A percentile compares a stretch with the other conserved stretches of the same genome.
These are phyloP conservation scores for Balanococcus diminutus DNA, from an alignment of 2,888 invertebrate genomes.

Conservation along the genomic window DNA sequence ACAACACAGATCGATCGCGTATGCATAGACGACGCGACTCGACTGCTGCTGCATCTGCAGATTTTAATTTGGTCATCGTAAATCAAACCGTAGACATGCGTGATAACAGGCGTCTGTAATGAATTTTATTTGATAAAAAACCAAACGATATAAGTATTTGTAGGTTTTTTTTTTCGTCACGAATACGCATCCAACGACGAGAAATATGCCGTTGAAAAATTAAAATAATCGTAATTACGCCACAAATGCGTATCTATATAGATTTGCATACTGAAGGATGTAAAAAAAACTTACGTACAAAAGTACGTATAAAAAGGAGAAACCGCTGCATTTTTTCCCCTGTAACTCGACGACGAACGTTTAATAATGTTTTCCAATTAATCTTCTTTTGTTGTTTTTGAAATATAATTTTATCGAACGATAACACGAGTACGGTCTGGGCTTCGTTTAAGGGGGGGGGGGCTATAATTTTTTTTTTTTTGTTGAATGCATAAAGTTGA, in stretches of 20 bases:
- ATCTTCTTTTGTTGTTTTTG: conserved; percentile 29
- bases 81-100: not conserved
- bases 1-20: not conserved
- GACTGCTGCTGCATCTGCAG: not conserved
- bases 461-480: no score
- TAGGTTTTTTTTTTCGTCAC: not conserved
- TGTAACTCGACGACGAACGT: not conserved
- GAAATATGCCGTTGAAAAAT: not conserved
- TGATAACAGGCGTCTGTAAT: not conserved
- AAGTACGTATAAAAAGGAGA: not conserved
- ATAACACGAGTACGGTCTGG: conserved; percentile 1
- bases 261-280: not conserved
- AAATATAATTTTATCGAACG: conserved; percentile 22
- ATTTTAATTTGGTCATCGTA: not conserved
- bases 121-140: conserved; percentile 16
- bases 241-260: not conserved
- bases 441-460: conserved; percentile 1
- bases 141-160: not conserved
- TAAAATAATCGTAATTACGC: not conserved
- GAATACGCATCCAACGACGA: no score
- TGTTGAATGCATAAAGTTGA: no score
- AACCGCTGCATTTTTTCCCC: not conserved
- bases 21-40: not conserved
- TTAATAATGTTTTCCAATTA: conserved; percentile 34
- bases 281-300: not conserved